A percentile compares a stretch with the other conserved stretches of the same genome.
Conservation (phyloP, 2,797 vertebrate genomes). For the Apogon talboti region DNA sequence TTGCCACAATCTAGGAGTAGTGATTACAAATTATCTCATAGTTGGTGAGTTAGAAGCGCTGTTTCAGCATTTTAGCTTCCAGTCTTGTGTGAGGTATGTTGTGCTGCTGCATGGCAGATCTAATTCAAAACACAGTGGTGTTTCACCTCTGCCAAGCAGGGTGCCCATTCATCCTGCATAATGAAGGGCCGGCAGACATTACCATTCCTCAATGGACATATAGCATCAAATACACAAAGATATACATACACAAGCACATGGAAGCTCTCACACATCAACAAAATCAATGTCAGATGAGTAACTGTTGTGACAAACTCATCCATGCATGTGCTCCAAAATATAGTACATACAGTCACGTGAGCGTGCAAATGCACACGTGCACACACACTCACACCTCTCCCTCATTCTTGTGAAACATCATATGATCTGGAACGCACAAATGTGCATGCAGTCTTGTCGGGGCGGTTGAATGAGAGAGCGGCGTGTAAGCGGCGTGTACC, state of each 20-base stretch:
- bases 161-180: slow-evolving; percentile 57
- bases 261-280: slow-evolving; percentile 25
- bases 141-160: slow-evolving; percentile 53
- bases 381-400: slow-evolving; percentile 60
- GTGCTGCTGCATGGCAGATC: slow-evolving; percentile 11
- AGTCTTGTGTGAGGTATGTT: slow-evolving; percentile 17
- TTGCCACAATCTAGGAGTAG: slow-evolving; percentile 27
- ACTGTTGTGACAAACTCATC: slow-evolving; percentile 48
- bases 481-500: slow-evolving; percentile 76
- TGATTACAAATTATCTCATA: slow-evolving; percentile 28
- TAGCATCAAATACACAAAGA: slow-evolving; percentile 28
- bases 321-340: slow-evolving; percentile 54
- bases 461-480: slow-evolving; percentile 55
- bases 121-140: slow-evolving; percentile 47
- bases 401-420: slow-evolving; percentile 62
- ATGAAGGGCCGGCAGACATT: slow-evolving; percentile 41
- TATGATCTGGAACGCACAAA: slow-evolving; percentile 62
- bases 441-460: slow-evolving; percentile 75
- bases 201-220: slow-evolving; percentile 54
- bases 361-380: slow-evolving; percentile 28
- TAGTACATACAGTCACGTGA: slow-evolving; percentile 31
- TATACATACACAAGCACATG: slow-evolving; percentile 34
- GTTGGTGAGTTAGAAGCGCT: slow-evolving; percentile 25
- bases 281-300: slow-evolving; percentile 50
- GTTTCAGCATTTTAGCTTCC: slow-evolving; percentile 38